These are phyloP conservation scores for Linnaemya vulpina DNA, from an alignment of 2,888 invertebrate species.

Conservation along the genomic window DNA sequence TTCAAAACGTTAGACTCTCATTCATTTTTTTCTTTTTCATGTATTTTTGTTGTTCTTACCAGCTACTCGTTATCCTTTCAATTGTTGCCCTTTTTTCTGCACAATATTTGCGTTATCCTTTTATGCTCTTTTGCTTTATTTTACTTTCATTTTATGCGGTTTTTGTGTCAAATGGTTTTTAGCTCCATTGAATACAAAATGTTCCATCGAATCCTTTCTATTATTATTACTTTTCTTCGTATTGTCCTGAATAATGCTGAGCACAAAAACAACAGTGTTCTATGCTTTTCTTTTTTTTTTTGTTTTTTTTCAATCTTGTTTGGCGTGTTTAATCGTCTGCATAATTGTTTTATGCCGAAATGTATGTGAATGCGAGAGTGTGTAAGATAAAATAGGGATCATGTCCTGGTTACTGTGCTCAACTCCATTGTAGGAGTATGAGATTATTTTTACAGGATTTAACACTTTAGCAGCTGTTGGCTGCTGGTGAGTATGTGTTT, in stretches of 20 bases:
- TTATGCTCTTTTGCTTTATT: conserved; percentile 37
- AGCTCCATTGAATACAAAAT: conserved; percentile 71
- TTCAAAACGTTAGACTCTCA: conserved; percentile 66
- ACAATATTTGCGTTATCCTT: conserved; percentile 39
- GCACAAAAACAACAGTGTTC: not conserved
- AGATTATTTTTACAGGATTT: conserved; percentile 50
- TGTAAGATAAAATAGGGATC: conserved; percentile 55
- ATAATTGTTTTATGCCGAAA: conserved; percentile 77
- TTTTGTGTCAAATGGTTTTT: conserved; percentile 71
- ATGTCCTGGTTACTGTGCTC: conserved; percentile 53
- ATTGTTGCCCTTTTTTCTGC: conserved; percentile 4
- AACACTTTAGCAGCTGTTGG: conserved; percentile 71
- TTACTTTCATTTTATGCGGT: conserved; percentile 69
- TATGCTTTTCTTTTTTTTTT: not conserved
- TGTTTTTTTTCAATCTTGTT: conserved; percentile 63
- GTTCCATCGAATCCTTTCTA: conserved; percentile 43
- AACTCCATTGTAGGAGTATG: conserved; percentile 60
- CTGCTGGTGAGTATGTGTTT: conserved; percentile 10
- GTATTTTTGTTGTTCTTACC: conserved; percentile 32
- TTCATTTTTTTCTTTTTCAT: not conserved
- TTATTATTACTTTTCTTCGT: conserved; percentile 45
- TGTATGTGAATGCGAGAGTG: conserved; percentile 41
- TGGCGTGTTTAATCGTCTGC: conserved; percentile 81
- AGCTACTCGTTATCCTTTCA: conserved; percentile 67
- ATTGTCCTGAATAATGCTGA: conserved; percentile 24